Percentiles rank a stretch among this genome's conserved stretches.
Evolutionary conservation across 1,140 invertebrate species (phyloP).

Genomic region (Trypoxylus dichotomus): DNA sequence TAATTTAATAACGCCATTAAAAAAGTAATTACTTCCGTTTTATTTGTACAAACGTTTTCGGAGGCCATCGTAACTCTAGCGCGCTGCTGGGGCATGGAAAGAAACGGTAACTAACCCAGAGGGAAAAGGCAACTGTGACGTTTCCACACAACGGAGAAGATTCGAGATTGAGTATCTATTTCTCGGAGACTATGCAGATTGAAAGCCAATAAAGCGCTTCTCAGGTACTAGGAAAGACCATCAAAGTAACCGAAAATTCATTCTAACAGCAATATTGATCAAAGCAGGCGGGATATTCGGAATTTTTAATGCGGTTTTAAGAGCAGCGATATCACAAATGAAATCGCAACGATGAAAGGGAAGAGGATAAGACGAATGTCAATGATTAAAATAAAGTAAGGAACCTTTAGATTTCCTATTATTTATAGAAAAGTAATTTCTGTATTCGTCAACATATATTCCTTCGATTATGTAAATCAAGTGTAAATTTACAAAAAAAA

Average conservation of each 20-base stretch:
- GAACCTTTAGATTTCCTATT: no score
- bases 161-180: background rate
- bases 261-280: slow-evolving; percentile 18
- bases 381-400: no score
- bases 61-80: slow-evolving; percentile 11
- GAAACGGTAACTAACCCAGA: background rate
- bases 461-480: no score
- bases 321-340: background rate
- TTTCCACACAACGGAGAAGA: background rate
- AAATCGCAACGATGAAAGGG: background rate
- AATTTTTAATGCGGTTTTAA: slow-evolving; percentile 3
- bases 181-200: slow-evolving; percentile 15
- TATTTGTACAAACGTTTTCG: slow-evolving; percentile 21
- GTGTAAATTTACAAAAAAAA: no score
- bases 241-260: slow-evolving; percentile 19
- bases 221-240: background rate
- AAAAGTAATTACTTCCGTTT: slow-evolving; percentile 23
- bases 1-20: slow-evolving; percentile 22
- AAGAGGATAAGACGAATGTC: no score
- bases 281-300: slow-evolving; percentile 1
- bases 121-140: background rate
- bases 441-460: no score
- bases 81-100: background rate
- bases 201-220: slow-evolving; percentile 5
- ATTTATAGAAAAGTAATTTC: no score